phyloP scores from a whole-genome alignment of 2,888 invertebrate genomes.

The Macrophya alboannulata region DNA sequence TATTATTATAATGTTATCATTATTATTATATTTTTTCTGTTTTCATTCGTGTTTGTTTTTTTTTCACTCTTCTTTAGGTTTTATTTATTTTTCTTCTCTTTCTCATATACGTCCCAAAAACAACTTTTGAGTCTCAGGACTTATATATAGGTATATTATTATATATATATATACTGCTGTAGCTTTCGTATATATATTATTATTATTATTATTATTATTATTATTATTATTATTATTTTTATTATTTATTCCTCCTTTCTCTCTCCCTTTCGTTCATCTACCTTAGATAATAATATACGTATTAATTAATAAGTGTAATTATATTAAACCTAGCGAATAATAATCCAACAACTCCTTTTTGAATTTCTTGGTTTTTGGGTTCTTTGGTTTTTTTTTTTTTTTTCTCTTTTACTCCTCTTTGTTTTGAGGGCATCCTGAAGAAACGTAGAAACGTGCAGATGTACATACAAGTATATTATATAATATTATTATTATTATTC shows the following conservation, averaged over 20 bases:
- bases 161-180: neutral
- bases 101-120: conserved; percentile 48
- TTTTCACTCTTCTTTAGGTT: neutral
- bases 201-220: neutral
- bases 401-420: neutral
- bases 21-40: conserved; percentile 49
- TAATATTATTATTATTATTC: neutral
- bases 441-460: conserved; percentile 35
- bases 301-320: conserved; percentile 22
- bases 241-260: neutral
- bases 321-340: conserved; percentile 7
- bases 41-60: conserved; percentile 51
- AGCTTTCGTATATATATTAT: neutral
- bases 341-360: neutral
- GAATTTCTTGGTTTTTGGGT: neutral
- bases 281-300: neutral
- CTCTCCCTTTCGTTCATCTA: neutral
- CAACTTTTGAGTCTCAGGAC: neutral
- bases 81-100: conserved; percentile 50
- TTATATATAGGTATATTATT: no score
- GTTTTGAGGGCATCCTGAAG: neutral
- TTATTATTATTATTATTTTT: conserved; percentile 11
- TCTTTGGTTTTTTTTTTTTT: neutral
- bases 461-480: neutral
- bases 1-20: conserved; percentile 45